Evolutionary conservation across 2,888 invertebrate species (phyloP), one percentile per base, ranked within the genome.

Genomic region (Cheilosia pagana): DNA sequence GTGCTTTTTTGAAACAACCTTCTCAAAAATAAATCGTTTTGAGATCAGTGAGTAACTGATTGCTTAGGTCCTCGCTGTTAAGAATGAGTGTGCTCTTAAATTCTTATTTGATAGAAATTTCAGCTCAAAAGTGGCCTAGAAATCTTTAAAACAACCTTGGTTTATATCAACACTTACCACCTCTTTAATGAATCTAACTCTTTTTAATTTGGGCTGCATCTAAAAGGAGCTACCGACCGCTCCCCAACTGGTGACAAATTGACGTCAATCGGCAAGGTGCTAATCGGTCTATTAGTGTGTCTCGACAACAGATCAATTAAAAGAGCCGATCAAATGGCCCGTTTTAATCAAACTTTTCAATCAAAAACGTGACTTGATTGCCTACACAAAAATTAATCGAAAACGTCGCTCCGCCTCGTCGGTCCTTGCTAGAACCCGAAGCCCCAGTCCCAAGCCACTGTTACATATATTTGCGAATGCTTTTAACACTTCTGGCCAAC

Each of bases 401-500:
- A 8, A 45, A 45, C 6, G 3, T 45, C 43, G 8, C n/a, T 7
- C 1, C 14, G 12, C 8, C 10, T 10, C 14, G 3, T 0, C 6
- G n/a, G 19, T 45, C 16, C 16, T n/a, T 43, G n/a, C 16, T 16
- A 2, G n/a, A 43, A 16, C 1, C 12, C 6, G 3, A 12, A 14
- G 39, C 0, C 16, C 2, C 5, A 45, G 16, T 7, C 16, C n/a
- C 0, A 8, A 12, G 0, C 8, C 16, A 1, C 6, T 28, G 19
- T 52, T 25, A 39, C 25, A 10, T 3, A 41, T 59, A 45, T 72
- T 79, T 23, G 71, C 72, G 21, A 79, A 62, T 25, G 68, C 63
- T 81, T 81, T 81, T 81, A 75, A 63, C 70, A 70, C 63, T 35
- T 75, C 59, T n/a, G n/a, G n/a, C n/a, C 39, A 52, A 57, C 43